phyloP scores from a whole-genome alignment of 2,113 vertebrate species.

The Numenius arquata region DNA sequence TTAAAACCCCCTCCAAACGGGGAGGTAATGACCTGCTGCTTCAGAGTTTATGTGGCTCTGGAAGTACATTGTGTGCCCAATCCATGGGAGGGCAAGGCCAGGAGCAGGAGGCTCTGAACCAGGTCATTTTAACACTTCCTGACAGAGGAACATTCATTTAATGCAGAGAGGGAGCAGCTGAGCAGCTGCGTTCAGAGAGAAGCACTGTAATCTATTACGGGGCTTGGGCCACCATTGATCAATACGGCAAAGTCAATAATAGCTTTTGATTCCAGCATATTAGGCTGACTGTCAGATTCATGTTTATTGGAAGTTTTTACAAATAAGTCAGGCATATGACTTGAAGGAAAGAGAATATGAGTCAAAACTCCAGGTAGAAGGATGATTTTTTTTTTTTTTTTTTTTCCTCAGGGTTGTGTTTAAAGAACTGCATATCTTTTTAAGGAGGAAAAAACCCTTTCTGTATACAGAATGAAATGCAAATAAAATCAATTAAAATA shows the following conservation, averaged over 20 bases:
- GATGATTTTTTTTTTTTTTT: background rate
- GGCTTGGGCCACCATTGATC: constrained; percentile 47
- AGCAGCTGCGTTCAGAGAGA: background rate
- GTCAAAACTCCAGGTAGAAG: background rate
- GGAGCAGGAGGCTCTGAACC: background rate
- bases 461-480: background rate
- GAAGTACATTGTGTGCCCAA: background rate
- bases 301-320: constrained; percentile 63
- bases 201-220: background rate
- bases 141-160: constrained; percentile 13
- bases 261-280: constrained; percentile 65
- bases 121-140: constrained; percentile 5
- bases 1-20: background rate
- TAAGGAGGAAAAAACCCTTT: fast-evolving
- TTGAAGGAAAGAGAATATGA: background rate
- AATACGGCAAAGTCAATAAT: constrained; percentile 67
- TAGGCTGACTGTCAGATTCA: constrained; percentile 56
- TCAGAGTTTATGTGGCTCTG: fast-evolving
- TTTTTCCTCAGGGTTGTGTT: background rate
- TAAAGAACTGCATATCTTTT: background rate
- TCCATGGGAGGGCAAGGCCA: background rate
- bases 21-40: background rate
- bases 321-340: constrained; percentile 34
- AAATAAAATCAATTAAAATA: background rate
- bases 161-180: background rate